Percentiles rank a stretch among this genome's conserved stretches.
These are phyloP conservation scores for Cyrtorhinus lividipennis DNA, from an alignment of 1,140 invertebrate species.

Conservation along the genomic window DNA sequence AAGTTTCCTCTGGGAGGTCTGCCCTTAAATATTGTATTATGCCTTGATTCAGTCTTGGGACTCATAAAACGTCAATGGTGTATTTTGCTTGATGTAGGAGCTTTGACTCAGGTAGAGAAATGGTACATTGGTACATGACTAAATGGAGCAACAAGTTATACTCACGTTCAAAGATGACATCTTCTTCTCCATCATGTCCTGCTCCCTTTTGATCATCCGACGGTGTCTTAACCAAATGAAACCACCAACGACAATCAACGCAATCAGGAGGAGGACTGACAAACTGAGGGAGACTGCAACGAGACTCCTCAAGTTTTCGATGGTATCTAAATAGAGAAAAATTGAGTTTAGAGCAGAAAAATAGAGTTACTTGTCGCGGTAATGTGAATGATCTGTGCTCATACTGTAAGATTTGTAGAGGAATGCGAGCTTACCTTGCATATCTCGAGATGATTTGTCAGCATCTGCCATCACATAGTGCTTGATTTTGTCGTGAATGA, in stretches of 20 bases:
- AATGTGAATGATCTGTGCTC: too few species aligned
- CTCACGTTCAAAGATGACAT: background rate
- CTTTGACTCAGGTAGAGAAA: too few species aligned
- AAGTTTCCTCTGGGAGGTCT: too few species aligned
- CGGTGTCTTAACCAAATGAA: constrained; percentile 5
- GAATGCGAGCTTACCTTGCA: background rate
- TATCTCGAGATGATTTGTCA: background rate
- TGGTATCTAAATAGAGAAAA: background rate
- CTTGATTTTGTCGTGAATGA: constrained; percentile 3
- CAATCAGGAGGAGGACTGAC: background rate
- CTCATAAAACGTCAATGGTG: too few species aligned
- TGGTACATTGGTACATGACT: too few species aligned
- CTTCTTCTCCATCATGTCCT: constrained; percentile 8
- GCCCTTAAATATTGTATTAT: too few species aligned
- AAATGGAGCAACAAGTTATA: too few species aligned
- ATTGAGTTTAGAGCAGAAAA: too few species aligned
- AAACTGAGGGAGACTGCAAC: background rate
- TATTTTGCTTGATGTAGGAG: too few species aligned
- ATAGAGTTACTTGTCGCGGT: too few species aligned
- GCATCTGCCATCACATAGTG: background rate
- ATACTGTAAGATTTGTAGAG: too few species aligned
- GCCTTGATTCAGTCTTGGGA: too few species aligned
- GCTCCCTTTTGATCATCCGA: background rate
- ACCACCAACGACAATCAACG: background rate
- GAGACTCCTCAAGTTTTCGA: background rate